Base-by-base conservation (phyloP, 2,888 invertebrate species). In the Sericinus montela region DNA sequence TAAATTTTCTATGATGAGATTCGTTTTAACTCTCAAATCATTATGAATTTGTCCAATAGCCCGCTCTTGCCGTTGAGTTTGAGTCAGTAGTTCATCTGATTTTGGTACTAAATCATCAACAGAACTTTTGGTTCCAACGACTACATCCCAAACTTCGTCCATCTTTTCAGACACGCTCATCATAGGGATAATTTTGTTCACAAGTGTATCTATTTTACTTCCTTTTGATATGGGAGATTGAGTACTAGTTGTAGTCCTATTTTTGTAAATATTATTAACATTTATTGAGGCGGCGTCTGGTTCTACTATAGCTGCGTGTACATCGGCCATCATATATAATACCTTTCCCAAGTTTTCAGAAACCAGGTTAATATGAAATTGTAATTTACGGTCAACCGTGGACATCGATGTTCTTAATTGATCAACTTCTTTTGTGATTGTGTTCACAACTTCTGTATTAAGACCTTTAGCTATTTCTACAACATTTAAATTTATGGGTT, bases 101-200 rank as follows among this genome's bases (percentile, higher is more conserved):
- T 96, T 96, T 1, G 96, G 96, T 32, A 96, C 91, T 44, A 96
- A 86, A 72, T 95, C 93, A 72, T 96, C 96, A 0, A 96, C 95
- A 0, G 95, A 95, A 64, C 94, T 95, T 71, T 96, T 96, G 2
- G 96, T 96, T 10, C 96, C 96, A 0, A 96, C 95, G 9, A 96
- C 95, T 3, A 96, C 95, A 70, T 95, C 94, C 96, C 96, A 96
- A 3, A 96, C 95, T 78, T 96, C 95, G 63, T 96, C 96, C 95
- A 96, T 96, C 79, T 96, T 96, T 70, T 95, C 95, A 0, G 95
- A 94, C 0, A 96, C 95, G 46, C 93, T 93, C 67, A 95, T 92
- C 85, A 96, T 95, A 0, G 96, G 96, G 57, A 93, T 92, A 71
- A 96, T 95, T 80, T 95, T 94, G 65, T 94, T 93, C 0, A 94